Base-by-base conservation (phyloP, 2,797 vertebrate genomes). In the Yasuhikotakia modesta region DNA sequence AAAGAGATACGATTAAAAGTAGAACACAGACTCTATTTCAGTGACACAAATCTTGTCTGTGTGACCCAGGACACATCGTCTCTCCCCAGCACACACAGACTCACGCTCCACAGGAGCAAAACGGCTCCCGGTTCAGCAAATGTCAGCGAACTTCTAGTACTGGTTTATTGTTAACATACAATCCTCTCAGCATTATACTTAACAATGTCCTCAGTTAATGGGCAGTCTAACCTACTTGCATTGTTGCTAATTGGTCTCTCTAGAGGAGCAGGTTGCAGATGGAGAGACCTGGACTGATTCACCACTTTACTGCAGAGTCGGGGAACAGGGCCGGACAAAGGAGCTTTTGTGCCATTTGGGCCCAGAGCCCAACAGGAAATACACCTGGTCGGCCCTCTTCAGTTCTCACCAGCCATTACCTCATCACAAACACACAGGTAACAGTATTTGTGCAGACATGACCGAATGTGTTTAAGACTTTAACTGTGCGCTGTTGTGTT, bases 231-330 rank as follows among this genome's bases (percentile, higher is more conserved):
- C 91, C 92, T 93, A 93, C 92, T 93, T 93, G 91, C 90, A 92
- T 92, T 93, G 91, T 93, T 85, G 81, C 91, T 93, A 93, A 93
- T 93, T 93, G 92, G 91, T 93, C 92, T 92, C 92, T 93, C 91
- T 88, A 91, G 90, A 91, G 89, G 85, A 91, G 85, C 58, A 74
- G 66, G 78, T 70, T 65, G 61, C 79, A 75, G 80, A 75, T 64
- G 82, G 67, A 75, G 74, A 78, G 74, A 81, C 68, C 43, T 24
- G 39, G 55, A 50, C 68, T 77, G 64, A 79, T 73, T 82, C 76
- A 43, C 43, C 24, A 19, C 30, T 72, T 65, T 73, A 69, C 63
- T 66, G 77, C 71, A 58, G 71, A 45, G 78, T 82, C 78, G 74
- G 81, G 69, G 81, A 82, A 85, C 74, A 70, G 52, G 32, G 24